Evolutionary conservation across 2,888 invertebrate species (phyloP).

Genomic region (Empis stercorea): DNA sequence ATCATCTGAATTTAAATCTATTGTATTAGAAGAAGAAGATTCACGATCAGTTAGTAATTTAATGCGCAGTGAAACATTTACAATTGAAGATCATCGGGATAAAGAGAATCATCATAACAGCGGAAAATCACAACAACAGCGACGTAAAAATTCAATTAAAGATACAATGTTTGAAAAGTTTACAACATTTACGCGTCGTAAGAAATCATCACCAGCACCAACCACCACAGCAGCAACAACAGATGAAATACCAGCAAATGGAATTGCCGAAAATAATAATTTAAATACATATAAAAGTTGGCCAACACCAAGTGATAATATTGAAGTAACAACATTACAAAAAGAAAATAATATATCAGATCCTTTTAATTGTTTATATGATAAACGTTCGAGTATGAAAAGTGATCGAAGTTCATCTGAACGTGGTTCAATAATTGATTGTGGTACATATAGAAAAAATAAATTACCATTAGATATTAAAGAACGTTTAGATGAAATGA

Average conservation of each 20-base stretch:
- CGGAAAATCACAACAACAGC: too few relatives aligned
- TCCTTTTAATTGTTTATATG: conserved; percentile 31
- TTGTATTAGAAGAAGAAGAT: background rate
- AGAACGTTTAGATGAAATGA: conserved; percentile 27
- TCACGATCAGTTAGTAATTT: background rate
- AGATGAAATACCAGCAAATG: conserved; percentile 10
- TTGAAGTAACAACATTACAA: conserved; percentile 30
- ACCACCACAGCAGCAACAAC: too few relatives aligned
- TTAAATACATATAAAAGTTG: conserved; percentile 8
- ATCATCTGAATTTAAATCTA: background rate
- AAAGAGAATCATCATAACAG: too few relatives aligned
- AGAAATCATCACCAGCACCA: conserved; percentile 23
- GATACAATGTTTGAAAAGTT: conserved; percentile 31
- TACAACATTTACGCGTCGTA: conserved; percentile 31
- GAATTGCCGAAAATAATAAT: conserved; percentile 5
- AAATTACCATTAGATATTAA: conserved; percentile 25
- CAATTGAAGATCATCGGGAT: conserved; percentile 21
- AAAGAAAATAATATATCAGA: conserved; percentile 29
- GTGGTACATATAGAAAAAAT: conserved; percentile 29
- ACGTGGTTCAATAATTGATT: conserved; percentile 18
- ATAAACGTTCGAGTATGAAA: conserved; percentile 25
- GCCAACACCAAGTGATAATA: conserved; percentile 24
- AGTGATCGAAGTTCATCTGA: conserved; percentile 4
- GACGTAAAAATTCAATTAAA: conserved; percentile 21
- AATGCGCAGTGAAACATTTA: conserved; percentile 32